These are phyloP conservation scores for Oryctes rhinoceros DNA, from an alignment of 1,140 invertebrate species.

Conservation along the genomic window DNA sequence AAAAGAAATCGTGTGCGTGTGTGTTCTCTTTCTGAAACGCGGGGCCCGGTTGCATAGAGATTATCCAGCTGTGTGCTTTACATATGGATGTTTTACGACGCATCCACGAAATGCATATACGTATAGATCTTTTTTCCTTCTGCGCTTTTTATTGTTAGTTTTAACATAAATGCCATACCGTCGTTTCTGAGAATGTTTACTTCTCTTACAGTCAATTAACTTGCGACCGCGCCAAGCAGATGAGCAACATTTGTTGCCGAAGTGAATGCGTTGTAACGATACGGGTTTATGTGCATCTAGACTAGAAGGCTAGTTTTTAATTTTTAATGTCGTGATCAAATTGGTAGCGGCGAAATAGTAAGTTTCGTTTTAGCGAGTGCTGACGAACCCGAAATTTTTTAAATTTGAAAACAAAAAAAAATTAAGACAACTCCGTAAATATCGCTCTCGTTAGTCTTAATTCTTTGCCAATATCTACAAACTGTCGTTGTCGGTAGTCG, in stretches of 20 bases:
- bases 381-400: too few relatives aligned
- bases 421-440: too few relatives aligned
- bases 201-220: conserved; percentile 25
- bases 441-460: too few relatives aligned
- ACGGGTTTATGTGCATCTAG: neutral
- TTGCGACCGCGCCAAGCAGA: neutral
- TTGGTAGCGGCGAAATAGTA: too few relatives aligned
- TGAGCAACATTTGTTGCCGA: conserved; percentile 29
- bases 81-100: conserved; percentile 24
- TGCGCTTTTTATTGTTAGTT: conserved; percentile 16
- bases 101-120: conserved; percentile 12
- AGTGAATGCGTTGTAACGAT: neutral
- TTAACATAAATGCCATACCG: conserved; percentile 17
- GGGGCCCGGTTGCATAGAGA: neutral
- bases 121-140: neutral
- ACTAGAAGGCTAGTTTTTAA: too few relatives aligned
- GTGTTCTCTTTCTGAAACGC: neutral
- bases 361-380: too few relatives aligned
- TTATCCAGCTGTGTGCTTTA: neutral
- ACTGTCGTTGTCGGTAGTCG: too few relatives aligned
- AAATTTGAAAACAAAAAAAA: too few relatives aligned
- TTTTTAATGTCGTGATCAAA: too few relatives aligned
- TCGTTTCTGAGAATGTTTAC: conserved; percentile 25
- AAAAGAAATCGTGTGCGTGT: too few relatives aligned
- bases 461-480: too few relatives aligned